Evolutionary conservation across 2,888 invertebrate genomes (phyloP), one percentile per base, ranked within the genome.

Genomic region (Drepanosiphum platanoidis): DNA sequence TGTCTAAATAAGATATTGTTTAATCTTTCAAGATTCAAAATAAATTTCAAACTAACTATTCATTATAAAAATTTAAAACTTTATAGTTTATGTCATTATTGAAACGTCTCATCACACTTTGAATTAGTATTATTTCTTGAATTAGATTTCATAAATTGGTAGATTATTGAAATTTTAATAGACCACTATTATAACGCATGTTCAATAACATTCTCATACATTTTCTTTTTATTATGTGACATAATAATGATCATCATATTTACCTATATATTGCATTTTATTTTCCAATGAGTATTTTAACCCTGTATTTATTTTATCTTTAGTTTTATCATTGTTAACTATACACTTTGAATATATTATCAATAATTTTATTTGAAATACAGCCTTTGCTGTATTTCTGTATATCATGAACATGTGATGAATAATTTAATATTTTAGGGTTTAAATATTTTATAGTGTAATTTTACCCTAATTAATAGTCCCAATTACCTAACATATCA

Each of bases 401-500:
- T n/a, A 39, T 27, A 77, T 46, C n/a, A n/a, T 61, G 36, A 39
- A 77, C 34, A 18, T 68, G 34, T 80, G 58, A 58, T 36, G 36
- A 70, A 70, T 3, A 52, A 80, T 36, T 70, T 80, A 27, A 52
- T 52, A 82, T n/a, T 82, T 61, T 82, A 72, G 58, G 70, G 81
- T 61, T 58, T 58, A 5, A 58, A 36, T 13, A 39, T 71, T 71
- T 61, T 13, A 71, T 81, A 72, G 70, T 42, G 39, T 66, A 74
- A 66, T 84, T 64, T 42, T 22, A 64, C 64, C 34, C 46, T 84
- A n/a, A n/a, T n/a, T n/a, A n/a, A n/a, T n/a, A 77, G 30, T 9
- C 46, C 64, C 13, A 81, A 58, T 42, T 77, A 77, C 77, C 39
- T 77, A 39, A 84, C 84, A 84, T 84, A 84, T 84, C 84, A 84